Percentiles rank a stretch among this genome's conserved stretches.
phyloP scores from a whole-genome alignment of 2,797 vertebrate species.

The Alectoris magna region DNA sequence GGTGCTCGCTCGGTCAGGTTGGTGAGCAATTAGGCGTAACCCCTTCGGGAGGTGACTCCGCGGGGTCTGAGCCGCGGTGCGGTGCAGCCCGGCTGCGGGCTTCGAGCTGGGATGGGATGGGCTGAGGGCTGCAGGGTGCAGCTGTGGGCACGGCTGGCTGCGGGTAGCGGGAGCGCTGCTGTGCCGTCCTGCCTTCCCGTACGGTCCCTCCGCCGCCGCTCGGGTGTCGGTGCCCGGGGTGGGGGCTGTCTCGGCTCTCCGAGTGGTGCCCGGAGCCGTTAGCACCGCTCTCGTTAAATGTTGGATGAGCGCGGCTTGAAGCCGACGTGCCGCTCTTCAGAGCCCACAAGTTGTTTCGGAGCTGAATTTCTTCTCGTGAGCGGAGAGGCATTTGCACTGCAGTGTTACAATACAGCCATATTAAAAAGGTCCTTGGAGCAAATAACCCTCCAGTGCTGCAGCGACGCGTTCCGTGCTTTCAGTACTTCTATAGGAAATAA shows the following conservation, averaged over 20 bases:
- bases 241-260: not conserved
- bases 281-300: conserved; percentile 54
- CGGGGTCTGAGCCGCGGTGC: conserved; percentile 41
- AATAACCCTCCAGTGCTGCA: conserved; percentile 72
- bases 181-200: no score
- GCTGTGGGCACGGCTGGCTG: no score
- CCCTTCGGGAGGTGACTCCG: conserved; percentile 74
- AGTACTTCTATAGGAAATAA: conserved; percentile 33
- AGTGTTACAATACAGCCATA: conserved; percentile 84
- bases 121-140: no score
- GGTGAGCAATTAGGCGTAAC: conserved; percentile 77
- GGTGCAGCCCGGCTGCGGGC: conserved; percentile 10
- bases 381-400: conserved; percentile 75
- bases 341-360: conserved; percentile 74
- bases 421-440: conserved; percentile 81
- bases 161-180: no score
- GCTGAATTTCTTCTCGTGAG: conserved; percentile 59
- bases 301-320: conserved; percentile 63
- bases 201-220: no score
- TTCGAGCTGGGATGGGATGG: not conserved
- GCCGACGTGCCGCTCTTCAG: conserved; percentile 19
- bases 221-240: no score
- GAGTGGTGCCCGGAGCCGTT: conserved; percentile 48
- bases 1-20: conserved; percentile 76
- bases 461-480: conserved; percentile 37